phyloP scores from a whole-genome alignment of 1,140 invertebrate species.

The Zophobas morio region DNA sequence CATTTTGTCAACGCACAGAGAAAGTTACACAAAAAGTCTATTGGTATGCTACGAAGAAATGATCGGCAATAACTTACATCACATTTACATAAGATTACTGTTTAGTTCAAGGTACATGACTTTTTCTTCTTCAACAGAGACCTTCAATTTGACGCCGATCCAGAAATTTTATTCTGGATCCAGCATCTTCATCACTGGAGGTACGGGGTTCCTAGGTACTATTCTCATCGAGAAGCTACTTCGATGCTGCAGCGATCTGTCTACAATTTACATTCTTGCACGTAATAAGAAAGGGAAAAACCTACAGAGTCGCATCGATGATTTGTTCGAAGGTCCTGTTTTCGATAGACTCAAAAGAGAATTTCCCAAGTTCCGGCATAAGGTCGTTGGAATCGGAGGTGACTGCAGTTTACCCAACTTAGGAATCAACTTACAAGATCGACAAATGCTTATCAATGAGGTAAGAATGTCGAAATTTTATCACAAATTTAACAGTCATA shows the following conservation, averaged over 20 bases:
- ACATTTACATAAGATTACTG: slow-evolving; percentile 14
- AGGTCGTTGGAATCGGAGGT: slow-evolving; percentile 75
- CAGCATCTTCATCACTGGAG: slow-evolving; percentile 78
- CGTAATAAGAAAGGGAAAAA: slow-evolving; percentile 85
- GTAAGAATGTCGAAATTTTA: slow-evolving; percentile 66
- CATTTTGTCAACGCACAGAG: slow-evolving; percentile 17
- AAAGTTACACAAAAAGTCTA: slow-evolving; percentile 29
- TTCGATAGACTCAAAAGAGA: slow-evolving; percentile 58
- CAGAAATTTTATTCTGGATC: slow-evolving; percentile 73
- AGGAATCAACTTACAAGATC: slow-evolving; percentile 74
- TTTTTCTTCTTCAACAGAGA: not conserved
- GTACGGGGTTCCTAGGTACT: slow-evolving; percentile 83
- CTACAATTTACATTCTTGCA: slow-evolving; percentile 83
- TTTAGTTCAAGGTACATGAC: slow-evolving; percentile 5
- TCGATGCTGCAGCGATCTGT: slow-evolving; percentile 81
- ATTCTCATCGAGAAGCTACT: slow-evolving; percentile 87
- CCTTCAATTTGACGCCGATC: slow-evolving; percentile 51
- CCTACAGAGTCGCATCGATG: slow-evolving; percentile 74
- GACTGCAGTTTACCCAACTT: slow-evolving; percentile 76
- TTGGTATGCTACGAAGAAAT: slow-evolving; percentile 37
- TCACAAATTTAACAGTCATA: not conserved
- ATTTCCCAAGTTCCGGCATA: slow-evolving; percentile 76
- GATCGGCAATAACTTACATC: slow-evolving; percentile 15
- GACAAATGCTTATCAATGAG: slow-evolving; percentile 74
- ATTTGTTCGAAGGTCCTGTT: slow-evolving; percentile 74